Conservation (phyloP, 1,140 invertebrate genomes). For the Rhopalosiphum padi region DNA sequence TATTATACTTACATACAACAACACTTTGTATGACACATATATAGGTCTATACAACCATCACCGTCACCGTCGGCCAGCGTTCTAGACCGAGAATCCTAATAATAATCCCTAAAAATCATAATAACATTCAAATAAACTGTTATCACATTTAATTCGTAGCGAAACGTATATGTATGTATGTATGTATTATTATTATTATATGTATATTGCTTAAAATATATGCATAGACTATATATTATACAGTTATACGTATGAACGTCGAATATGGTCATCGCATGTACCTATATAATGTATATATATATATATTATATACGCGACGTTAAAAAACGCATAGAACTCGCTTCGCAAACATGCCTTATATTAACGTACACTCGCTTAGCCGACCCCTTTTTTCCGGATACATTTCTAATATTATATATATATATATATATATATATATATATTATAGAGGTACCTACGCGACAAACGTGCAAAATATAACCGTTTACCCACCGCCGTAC, state of each 20-base stretch:
- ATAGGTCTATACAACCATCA: neutral
- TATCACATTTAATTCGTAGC: neutral
- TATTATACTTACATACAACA: no score
- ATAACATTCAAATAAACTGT: neutral
- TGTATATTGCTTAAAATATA: neutral
- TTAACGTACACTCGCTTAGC: neutral
- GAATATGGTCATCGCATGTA: neutral
- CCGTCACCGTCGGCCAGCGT: neutral
- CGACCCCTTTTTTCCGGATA: neutral
- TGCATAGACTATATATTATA: neutral
- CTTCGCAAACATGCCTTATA: neutral
- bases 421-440: no score
- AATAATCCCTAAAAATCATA: neutral
- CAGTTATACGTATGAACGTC: neutral
- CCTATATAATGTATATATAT: neutral
- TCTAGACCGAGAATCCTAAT: neutral
- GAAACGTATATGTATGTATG: neutral
- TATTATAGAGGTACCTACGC: neutral
- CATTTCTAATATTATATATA: neutral
- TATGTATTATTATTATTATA: neutral
- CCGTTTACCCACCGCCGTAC: neutral
- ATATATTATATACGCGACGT: neutral
- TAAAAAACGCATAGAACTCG: conserved; percentile 6
- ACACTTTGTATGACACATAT: neutral
- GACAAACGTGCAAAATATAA: neutral